Percentiles rank a stretch among this genome's conserved stretches.
These are phyloP conservation scores for Drosophila affinis DNA, from an alignment of 2,888 invertebrate genomes.

Conservation along the genomic window DNA sequence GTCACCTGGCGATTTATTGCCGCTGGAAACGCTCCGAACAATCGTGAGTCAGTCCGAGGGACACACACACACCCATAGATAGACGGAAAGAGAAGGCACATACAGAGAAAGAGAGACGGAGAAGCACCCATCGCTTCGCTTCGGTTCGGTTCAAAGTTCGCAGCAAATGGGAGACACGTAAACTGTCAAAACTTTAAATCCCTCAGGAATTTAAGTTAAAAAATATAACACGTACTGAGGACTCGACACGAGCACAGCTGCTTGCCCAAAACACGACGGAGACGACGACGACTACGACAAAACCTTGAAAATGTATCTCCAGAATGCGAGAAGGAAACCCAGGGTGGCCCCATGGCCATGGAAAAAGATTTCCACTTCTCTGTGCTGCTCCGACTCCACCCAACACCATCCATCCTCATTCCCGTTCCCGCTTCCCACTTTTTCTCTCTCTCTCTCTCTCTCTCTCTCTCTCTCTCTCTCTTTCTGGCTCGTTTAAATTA, in stretches of 20 bases:
- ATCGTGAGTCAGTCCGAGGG: slow-evolving; percentile 55
- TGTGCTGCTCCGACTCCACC: neutral
- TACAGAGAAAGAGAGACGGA: slow-evolving; percentile 32
- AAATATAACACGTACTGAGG: slow-evolving; percentile 77
- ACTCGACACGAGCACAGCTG: slow-evolving; percentile 65
- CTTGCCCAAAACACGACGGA: slow-evolving; percentile 39
- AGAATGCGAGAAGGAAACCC: slow-evolving; percentile 35
- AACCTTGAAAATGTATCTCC: slow-evolving; percentile 76
- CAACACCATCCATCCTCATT: slow-evolving; percentile 13
- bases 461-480: slow-evolving; percentile 20
- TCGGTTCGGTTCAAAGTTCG: slow-evolving; percentile 73
- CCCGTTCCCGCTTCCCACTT: slow-evolving; percentile 7
- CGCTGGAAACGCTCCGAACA: slow-evolving; percentile 59
- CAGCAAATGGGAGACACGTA: slow-evolving; percentile 77
- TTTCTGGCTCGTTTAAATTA: slow-evolving; percentile 65
- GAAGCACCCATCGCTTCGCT: slow-evolving; percentile 6
- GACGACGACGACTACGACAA: slow-evolving; percentile 49
- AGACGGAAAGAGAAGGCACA: slow-evolving; percentile 18
- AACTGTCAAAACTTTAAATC: slow-evolving; percentile 81
- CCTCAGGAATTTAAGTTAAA: slow-evolving; percentile 81
- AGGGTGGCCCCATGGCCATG: slow-evolving; percentile 25
- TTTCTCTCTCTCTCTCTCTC: slow-evolving; percentile 32
- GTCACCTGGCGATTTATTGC: slow-evolving; percentile 83
- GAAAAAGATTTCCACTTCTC: slow-evolving; percentile 44
- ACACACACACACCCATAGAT: neutral